Conservation (phyloP, 1,140 invertebrate genomes). For the Diorhabda carinulata region DNA sequence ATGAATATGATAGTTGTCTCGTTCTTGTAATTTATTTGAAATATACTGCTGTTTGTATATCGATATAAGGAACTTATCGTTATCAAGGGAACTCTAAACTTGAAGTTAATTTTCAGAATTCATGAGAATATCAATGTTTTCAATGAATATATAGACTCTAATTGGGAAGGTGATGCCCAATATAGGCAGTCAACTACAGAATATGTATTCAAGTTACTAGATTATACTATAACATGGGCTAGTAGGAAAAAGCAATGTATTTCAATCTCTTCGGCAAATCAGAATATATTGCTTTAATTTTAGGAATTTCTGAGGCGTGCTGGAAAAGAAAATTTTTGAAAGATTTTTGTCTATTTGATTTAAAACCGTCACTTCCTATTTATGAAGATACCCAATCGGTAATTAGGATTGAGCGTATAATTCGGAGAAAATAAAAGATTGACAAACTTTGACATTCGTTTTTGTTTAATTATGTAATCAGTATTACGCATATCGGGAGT, state of each 20-base stretch:
- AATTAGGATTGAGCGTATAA: conserved; percentile 39
- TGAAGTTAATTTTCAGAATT: too few relatives aligned
- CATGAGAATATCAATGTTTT: not conserved
- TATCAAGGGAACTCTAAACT: too few relatives aligned
- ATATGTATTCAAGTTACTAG: conserved; percentile 38
- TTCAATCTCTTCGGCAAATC: conserved; percentile 32
- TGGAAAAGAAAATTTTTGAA: conserved; percentile 43
- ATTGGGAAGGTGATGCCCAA: conserved; percentile 43
- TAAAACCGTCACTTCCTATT: conserved; percentile 5
- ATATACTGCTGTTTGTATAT: too few relatives aligned
- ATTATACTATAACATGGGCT: conserved; percentile 25
- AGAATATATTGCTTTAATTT: conserved; percentile 30
- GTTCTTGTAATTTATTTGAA: too few relatives aligned
- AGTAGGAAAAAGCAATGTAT: conserved; percentile 32
- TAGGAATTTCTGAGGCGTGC: conserved; percentile 25
- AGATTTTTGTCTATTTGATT: conserved; percentile 27
- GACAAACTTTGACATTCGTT: conserved; percentile 34
- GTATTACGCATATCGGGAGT: too few relatives aligned
- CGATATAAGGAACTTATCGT: too few relatives aligned
- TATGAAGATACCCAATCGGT: conserved; percentile 37
- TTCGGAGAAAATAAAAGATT: conserved; percentile 24
- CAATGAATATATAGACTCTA: conserved; percentile 45
- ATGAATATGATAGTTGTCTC: too few relatives aligned
- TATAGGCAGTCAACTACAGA: conserved; percentile 47
- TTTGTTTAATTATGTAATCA: conserved; percentile 9